Evolutionary conservation across 2,888 invertebrate species (phyloP).

Genomic region (Pseudococcus viburni): DNA sequence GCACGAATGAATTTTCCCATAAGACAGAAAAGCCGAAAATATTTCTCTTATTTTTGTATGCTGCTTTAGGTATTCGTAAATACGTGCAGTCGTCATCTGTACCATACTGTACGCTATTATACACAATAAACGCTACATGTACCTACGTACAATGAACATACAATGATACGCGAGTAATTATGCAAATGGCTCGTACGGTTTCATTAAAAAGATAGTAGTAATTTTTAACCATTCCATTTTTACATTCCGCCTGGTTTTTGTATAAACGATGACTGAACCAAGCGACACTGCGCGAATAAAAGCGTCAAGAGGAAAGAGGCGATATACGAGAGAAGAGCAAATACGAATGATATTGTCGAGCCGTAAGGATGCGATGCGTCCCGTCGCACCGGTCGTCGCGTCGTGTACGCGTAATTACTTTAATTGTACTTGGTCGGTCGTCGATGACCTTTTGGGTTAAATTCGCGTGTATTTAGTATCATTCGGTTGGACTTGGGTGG

Average conservation of each 20-base stretch:
- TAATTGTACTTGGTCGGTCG: slow-evolving; percentile 20
- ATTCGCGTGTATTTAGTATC: background rate
- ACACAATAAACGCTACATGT: background rate
- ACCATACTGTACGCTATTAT: background rate
- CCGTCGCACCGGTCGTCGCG: background rate
- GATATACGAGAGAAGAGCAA: background rate
- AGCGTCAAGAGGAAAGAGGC: background rate
- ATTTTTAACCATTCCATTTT: slow-evolving; percentile 22
- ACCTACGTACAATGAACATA: background rate
- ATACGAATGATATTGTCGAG: background rate
- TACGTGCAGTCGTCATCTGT: background rate
- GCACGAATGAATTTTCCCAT: too few species aligned
- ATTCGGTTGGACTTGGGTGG: background rate
- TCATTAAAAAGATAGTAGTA: slow-evolving; percentile 33
- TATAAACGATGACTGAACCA: background rate
- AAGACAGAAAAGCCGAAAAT: too few species aligned
- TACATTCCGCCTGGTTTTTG: background rate
- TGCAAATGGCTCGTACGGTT: slow-evolving; percentile 41
- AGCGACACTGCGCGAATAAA: background rate
- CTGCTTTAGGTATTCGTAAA: background rate
- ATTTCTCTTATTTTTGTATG: too few species aligned
- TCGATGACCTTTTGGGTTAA: slow-evolving; percentile 52
- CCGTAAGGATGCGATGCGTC: slow-evolving; percentile 20
- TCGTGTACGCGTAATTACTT: slow-evolving; percentile 31
- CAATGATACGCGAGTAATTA: slow-evolving; percentile 40